Base-by-base conservation (phyloP, 2,888 invertebrate species). In the Pterostichus niger region DNA sequence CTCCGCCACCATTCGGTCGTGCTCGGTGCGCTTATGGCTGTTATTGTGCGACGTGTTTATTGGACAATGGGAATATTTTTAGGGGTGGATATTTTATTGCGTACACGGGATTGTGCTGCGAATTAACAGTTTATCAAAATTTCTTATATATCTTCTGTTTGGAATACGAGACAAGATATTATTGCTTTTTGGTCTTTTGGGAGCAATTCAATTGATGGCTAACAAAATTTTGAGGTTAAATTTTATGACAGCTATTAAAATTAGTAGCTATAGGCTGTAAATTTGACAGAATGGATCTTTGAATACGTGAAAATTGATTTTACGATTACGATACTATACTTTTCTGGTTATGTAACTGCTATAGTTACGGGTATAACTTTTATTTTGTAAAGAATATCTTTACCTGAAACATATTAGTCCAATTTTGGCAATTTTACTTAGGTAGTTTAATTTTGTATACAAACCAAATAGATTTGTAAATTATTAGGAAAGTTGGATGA, bases 11-110 rank as follows among this genome's bases (percentile, higher is more conserved):
- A 17, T 49, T 75, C 82, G 75, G 35, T 44, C 15, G 10, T 40
- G 44, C 40, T 71, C 68, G 68, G 15, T 17, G 15, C 17, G n/a
- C 46, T 40, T 17, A 31, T 24, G 56, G 75, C 61, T 82, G 75
- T 82, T 82, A 82, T 82, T 82, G 82, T 75, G 82, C 59, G 56
- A 82, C 82, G 82, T 82, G 82, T 82, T 82, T 82, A 82, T 82
- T 61, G 82, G 82, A 76, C 82, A 76, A 76, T 82, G 61, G 82
- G 76, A 75, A 73, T 82, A 82, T 82, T 80, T 80, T 75, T 75
- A 82, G 82, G 82, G 75, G 75, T 59, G n/a, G 40, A 9, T 79
- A 79, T 17, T 79, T 79, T 80, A 80, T 80, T 49, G 64, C 71
- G 40, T 17, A 59, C 46, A 46, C 40, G 52, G 15, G 52, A 35